Percentiles rank a stretch among this genome's conserved stretches.
These are phyloP conservation scores for Harpagifer antarcticus DNA, from an alignment of 2,797 vertebrate species.

Conservation along the genomic window DNA sequence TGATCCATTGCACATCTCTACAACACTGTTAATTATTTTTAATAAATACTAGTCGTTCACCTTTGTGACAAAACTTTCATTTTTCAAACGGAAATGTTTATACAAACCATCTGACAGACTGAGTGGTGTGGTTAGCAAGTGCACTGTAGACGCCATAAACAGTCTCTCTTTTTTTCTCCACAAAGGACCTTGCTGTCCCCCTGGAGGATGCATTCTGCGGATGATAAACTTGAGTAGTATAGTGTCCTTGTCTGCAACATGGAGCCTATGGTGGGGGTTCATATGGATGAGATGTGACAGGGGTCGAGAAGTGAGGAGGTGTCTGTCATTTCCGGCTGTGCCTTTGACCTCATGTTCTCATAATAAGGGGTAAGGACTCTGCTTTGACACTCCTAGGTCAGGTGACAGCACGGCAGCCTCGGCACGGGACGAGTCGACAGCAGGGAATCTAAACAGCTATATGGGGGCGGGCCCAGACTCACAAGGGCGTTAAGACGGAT, in stretches of 20 bases:
- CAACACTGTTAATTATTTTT: slow-evolving; percentile 36
- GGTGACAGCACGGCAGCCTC: slow-evolving; percentile 68
- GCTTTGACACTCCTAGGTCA: slow-evolving; percentile 80
- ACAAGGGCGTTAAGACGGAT: slow-evolving; percentile 26
- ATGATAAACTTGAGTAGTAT: slow-evolving; percentile 64
- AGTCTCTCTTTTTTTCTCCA: slow-evolving; percentile 11
- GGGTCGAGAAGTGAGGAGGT: slow-evolving; percentile 78
- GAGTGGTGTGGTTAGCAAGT: slow-evolving; percentile 13
- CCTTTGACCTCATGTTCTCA: slow-evolving; percentile 82
- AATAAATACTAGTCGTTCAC: slow-evolving; percentile 41
- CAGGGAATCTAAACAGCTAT: slow-evolving; percentile 54
- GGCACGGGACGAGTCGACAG: slow-evolving; percentile 51
- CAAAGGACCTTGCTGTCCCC: slow-evolving; percentile 55
- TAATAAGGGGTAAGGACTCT: slow-evolving; percentile 84
- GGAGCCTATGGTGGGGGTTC: slow-evolving; percentile 67
- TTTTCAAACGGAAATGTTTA: slow-evolving; percentile 26
- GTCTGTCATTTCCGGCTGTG: slow-evolving; percentile 77
- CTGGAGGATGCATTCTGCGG: slow-evolving; percentile 49
- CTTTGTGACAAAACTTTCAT: slow-evolving; percentile 16
- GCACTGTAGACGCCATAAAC: slow-evolving; percentile 20
- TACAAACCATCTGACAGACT: slow-evolving; percentile 19
- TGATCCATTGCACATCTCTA: slow-evolving; percentile 19
- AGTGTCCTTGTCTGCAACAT: slow-evolving; percentile 70
- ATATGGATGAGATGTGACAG: slow-evolving; percentile 82
- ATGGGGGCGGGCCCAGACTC: slow-evolving; percentile 26